Base-by-base conservation (phyloP, 2,888 invertebrate genomes). In the Parthenolecanium corni region DNA sequence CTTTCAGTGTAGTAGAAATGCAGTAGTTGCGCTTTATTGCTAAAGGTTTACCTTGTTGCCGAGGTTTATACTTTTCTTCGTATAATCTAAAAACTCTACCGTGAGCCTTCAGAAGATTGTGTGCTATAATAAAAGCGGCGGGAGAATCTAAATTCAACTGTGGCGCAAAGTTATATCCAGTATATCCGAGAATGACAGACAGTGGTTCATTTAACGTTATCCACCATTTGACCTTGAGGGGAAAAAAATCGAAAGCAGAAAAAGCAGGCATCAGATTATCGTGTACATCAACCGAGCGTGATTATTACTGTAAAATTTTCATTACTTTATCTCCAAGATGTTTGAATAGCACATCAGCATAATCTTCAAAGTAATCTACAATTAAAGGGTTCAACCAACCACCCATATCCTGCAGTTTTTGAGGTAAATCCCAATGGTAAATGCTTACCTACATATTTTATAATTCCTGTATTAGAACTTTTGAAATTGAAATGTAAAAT, bases 381-480 rank as follows among this genome's bases (percentile, higher is more conserved):
- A 85, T 80, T 67, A 80, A 78, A 0, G 80, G 78, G 70, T 83
- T 85, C 0, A 80, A 75, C 82, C 82, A 85, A 2, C 83, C 83
- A 0, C 83, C 83, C 4, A 82, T 71, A 54, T 80, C 78, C 74
- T 71, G 70, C 2, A 73, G 67, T 2, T 67, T 66, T 68, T 81
- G 79, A 0, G 83, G 83, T 62, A 82, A 73, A 69, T 84, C 82
- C 81, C 81, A 83, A 69, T 84, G 83, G 74, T 81, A 82, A 49
- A 70, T 64, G 0, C 70, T 69, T 6, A 69, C 69, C 70, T 70
- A 23, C n/a, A n/a, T n/a, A n/a, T n/a, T n/a, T n/a, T 6, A 56
- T n/a, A n/a, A n/a, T n/a, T n/a, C n/a, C n/a, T n/a, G n/a, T n/a
- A n/a, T n/a, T n/a, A n/a, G n/a, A n/a, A n/a, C n/a, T n/a, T n/a